Base-by-base conservation (phyloP, 53 echinoderm and acorn worm species). In the Echinarachnius parma region DNA sequence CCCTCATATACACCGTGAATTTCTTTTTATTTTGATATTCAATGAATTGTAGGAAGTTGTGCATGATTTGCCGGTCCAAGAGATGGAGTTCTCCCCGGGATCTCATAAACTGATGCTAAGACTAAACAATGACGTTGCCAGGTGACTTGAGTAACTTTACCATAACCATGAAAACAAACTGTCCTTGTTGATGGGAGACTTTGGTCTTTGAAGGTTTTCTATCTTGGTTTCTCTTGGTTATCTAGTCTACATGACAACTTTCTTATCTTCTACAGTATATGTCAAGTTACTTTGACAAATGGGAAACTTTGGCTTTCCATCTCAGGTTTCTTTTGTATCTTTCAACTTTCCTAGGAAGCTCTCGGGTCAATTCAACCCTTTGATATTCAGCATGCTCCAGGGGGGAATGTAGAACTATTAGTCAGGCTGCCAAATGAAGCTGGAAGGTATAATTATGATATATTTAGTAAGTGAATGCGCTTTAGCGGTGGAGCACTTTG, bases 321-420 rank as follows among this genome's bases (percentile, higher is more conserved):
- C 42, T 13, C 13, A 9, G 42, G 7, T 39, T 39, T 39, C 7
- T 9, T 39, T 39, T 39, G 20, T 60, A 21, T 60, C 35, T 21
- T 19, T 34, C 22, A 21, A 60, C 28, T 44, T 11, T 21, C 47
- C 33, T 66, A 92, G 92, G 70, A 72, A 32, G 55, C 56, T 35
- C 58, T 87, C n/a, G 84, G 87, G 24, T 29, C 57, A 32, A 76
- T 71, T 53, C 18, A 59, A 64, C 87, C 84, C 0, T 29, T 53
- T 13, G 87, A 87, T 60, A 62, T 92, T 54, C 87, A 84, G 78
- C 87, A 65, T 65, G 65, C 84, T 3, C 84, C 84, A 11, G 68
- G 62, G 4, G 84, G 84, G 26, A 84, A 85, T 66, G 56, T 53
- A 62, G 87, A 87, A 57, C 65, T 92, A 4, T 49, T 92, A 10